These are phyloP conservation scores for Antechinus flavipes DNA, from an alignment of 2,113 vertebrate genomes.

Conservation along the genomic window DNA sequence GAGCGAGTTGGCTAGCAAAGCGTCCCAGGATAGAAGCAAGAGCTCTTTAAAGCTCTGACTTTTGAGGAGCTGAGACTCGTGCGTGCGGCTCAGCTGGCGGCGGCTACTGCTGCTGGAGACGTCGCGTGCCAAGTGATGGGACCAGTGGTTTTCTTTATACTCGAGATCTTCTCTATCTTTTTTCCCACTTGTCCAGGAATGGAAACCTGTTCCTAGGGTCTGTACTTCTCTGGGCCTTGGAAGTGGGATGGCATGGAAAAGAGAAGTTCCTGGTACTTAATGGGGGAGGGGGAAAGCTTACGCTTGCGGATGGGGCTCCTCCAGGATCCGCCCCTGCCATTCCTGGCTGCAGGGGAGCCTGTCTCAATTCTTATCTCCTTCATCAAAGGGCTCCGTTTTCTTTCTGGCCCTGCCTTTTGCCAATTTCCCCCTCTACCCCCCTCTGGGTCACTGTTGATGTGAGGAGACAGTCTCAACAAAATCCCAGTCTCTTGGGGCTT, in stretches of 20 bases:
- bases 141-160: background rate
- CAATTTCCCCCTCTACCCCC: background rate
- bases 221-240: background rate
- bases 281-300: background rate
- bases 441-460: background rate
- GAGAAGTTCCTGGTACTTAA: background rate
- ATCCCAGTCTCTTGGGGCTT: background rate
- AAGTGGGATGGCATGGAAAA: background rate
- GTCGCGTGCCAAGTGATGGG: background rate
- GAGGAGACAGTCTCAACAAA: constrained; percentile 1
- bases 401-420: background rate
- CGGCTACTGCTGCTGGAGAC: too few relatives aligned
- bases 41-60: background rate
- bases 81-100: background rate
- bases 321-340: background rate
- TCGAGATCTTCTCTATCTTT: background rate
- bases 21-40: background rate
- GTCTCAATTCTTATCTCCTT: background rate
- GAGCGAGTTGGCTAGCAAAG: background rate
- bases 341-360: background rate
- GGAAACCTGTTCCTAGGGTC: background rate
- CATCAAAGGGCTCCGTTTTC: background rate
- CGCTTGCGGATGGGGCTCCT: background rate
- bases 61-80: background rate
- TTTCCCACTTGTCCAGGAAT: background rate